phyloP scores from a whole-genome alignment of 2,113 vertebrate species.

The Aldabrachelys gigantea region DNA sequence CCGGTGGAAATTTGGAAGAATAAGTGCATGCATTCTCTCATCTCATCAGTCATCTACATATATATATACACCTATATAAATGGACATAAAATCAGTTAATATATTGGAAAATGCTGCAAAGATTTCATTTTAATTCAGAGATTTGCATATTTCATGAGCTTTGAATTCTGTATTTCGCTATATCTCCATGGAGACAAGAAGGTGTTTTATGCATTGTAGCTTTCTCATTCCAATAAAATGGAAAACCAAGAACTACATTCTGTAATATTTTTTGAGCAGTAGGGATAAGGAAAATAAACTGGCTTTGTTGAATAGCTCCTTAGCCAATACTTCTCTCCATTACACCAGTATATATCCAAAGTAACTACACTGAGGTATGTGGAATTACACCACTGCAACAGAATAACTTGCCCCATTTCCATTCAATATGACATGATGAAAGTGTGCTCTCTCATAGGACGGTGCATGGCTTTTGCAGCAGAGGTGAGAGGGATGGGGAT shows the following conservation, averaged over 20 bases:
- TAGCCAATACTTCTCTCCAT: not conserved
- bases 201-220: conserved; percentile 29
- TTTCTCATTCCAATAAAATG: not conserved
- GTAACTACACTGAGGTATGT: conserved; percentile 25
- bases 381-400: conserved; percentile 26
- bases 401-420: conserved; percentile 1
- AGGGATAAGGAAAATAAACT: not conserved
- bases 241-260: not conserved
- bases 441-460: fast-evolving
- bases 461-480: not conserved
- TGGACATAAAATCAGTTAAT: conserved; percentile 7
- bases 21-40: conserved; percentile 23
- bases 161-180: conserved; percentile 17
- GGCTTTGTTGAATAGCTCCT: not conserved
- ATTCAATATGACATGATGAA: not conserved
- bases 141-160: conserved; percentile 45
- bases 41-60: conserved; percentile 35
- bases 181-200: conserved; percentile 26
- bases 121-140: conserved; percentile 12
- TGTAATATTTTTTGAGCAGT: conserved; percentile 27
- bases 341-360: conserved; percentile 33
- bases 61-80: too few relatives aligned
- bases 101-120: conserved; percentile 38
- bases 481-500: not conserved
- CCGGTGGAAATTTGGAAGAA: conserved; percentile 31